These are phyloP conservation scores for Magallana angulata DNA, from an alignment of 1,140 invertebrate genomes.

Conservation along the genomic window DNA sequence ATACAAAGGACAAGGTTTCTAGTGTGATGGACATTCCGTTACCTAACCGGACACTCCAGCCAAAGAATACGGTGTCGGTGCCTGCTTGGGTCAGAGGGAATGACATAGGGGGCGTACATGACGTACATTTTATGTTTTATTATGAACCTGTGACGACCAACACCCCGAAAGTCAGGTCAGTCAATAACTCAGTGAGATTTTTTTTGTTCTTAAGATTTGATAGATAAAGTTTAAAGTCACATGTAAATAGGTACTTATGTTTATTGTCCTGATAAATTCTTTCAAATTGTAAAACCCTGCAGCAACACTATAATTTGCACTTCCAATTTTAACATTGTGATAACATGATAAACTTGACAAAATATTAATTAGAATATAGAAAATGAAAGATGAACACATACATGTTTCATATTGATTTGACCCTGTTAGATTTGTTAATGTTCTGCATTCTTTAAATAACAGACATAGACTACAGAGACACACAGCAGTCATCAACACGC, in stretches of 20 bases:
- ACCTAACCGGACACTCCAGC: constrained; percentile 79
- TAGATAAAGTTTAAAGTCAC: too few relatives aligned
- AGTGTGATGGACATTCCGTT: constrained; percentile 68
- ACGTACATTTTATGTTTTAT: constrained; percentile 86
- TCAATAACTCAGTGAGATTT: neutral
- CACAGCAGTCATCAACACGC: constrained; percentile 85
- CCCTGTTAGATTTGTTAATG: neutral
- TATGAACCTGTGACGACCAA: constrained; percentile 83
- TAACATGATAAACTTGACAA: neutral
- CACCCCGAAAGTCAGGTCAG: constrained; percentile 75
- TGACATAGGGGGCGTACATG: constrained; percentile 83
- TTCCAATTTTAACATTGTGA: neutral
- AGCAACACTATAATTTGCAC: too few relatives aligned
- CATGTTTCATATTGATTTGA: neutral
- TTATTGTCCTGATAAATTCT: too few relatives aligned
- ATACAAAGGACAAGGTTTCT: constrained; percentile 51
- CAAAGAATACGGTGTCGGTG: constrained; percentile 82
- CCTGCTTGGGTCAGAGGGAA: constrained; percentile 86
- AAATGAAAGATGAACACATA: neutral
- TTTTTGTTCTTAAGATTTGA: too few relatives aligned
- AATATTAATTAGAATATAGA: neutral
- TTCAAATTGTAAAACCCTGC: too few relatives aligned
- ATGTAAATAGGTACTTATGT: too few relatives aligned
- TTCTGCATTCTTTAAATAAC: constrained; percentile 58
- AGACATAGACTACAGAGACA: constrained; percentile 86